These are phyloP conservation scores for Cheilinus undulatus DNA, from an alignment of 2,113 vertebrate genomes.

Conservation along the genomic window DNA sequence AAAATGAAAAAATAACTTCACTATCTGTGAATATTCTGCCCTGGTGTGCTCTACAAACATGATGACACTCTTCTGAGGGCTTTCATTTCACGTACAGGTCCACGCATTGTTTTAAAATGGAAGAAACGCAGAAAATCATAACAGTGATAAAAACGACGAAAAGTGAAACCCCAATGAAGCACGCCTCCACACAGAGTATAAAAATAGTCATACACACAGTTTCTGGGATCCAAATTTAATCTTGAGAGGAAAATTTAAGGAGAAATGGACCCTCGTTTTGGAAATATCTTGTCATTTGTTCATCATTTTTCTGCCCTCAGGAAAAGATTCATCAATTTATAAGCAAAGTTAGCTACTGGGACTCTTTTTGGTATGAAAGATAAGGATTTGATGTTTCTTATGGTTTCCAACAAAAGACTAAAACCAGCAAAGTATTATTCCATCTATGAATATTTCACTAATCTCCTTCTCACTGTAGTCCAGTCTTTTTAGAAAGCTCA, in stretches of 20 bases:
- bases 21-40: constrained; percentile 14
- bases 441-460: no score
- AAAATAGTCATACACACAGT: background rate
- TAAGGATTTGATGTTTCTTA: no score
- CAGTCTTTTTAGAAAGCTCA: no score
- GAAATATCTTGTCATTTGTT: background rate
- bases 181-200: background rate
- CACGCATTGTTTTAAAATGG: background rate
- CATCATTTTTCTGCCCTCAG: no score
- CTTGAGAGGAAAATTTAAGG: background rate
- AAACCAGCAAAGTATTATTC: no score
- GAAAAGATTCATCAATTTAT: no score
- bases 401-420: no score
- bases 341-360: no score
- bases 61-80: background rate
- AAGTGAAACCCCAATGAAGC: background rate
- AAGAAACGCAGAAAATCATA: background rate
- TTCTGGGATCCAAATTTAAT: background rate
- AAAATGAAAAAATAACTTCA: constrained; percentile 21
- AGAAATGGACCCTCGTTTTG: background rate
- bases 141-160: background rate
- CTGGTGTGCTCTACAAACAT: background rate
- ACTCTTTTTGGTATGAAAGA: no score
- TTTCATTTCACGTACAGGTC: background rate
- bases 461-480: no score